Conservation (phyloP, 1,140 invertebrate genomes). For the Listronotus bonariensis region DNA sequence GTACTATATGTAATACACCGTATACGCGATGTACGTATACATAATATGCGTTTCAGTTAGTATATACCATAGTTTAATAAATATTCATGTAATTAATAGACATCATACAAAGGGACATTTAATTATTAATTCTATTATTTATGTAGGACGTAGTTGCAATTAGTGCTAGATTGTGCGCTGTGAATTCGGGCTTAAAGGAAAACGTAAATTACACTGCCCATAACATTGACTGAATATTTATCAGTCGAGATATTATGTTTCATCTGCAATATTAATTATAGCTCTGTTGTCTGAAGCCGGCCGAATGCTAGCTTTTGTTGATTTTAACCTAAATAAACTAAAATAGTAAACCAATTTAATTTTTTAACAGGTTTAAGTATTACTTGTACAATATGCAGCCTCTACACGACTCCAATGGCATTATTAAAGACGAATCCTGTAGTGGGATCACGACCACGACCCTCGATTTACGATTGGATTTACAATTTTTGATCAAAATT, state of each 20-base stretch:
- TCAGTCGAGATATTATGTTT: constrained; percentile 28
- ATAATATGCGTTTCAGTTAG: constrained; percentile 19
- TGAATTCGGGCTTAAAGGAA: constrained; percentile 33
- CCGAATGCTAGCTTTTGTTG: too few relatives aligned
- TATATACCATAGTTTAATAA: constrained; percentile 35
- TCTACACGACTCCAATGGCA: too few relatives aligned
- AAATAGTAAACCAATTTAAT: too few relatives aligned
- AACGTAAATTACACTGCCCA: constrained; percentile 31
- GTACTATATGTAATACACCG: not conserved
- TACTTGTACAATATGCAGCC: too few relatives aligned
- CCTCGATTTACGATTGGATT: too few relatives aligned
- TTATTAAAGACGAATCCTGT: too few relatives aligned
- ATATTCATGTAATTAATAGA: constrained; percentile 38
- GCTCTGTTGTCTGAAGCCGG: too few relatives aligned
- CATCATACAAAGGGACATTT: constrained; percentile 36
- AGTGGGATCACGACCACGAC: too few relatives aligned
- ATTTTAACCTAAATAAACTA: too few relatives aligned
- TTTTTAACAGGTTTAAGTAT: too few relatives aligned
- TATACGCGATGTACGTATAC: constrained; percentile 4
- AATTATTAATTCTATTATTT: constrained; percentile 39
- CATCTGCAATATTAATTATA: constrained; percentile 28
- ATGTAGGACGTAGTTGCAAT: constrained; percentile 36
- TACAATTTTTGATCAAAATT: too few relatives aligned
- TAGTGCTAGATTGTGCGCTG: constrained; percentile 31
- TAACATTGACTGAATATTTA: constrained; percentile 29